Evolutionary conservation across 2,113 vertebrate genomes (phyloP).

Genomic region (Cinclus cinclus): DNA sequence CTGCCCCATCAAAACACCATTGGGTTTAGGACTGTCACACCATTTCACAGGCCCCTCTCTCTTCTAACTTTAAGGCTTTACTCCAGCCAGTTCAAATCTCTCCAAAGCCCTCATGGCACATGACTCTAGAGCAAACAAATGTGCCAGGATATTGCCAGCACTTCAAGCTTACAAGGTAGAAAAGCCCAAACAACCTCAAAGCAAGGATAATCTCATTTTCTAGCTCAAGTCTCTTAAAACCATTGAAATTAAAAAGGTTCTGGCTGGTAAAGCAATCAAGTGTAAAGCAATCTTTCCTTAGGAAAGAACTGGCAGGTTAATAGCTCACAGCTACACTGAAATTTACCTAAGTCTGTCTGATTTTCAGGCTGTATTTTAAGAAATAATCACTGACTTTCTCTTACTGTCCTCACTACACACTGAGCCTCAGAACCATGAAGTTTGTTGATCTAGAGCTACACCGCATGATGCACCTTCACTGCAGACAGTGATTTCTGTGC

Average conservation of each 20-base stretch:
- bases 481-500: background rate
- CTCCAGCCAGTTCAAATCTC: background rate
- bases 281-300: background rate
- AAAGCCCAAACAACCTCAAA: background rate
- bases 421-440: background rate
- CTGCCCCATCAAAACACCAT: accelerated
- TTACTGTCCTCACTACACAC: background rate
- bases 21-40: background rate
- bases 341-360: background rate
- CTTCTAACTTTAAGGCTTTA: background rate
- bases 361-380: background rate
- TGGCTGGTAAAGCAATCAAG: background rate
- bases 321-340: background rate
- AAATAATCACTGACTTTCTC: background rate
- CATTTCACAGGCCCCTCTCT: background rate
- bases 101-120: background rate
- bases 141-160: background rate
- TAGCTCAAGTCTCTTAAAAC: background rate
- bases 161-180: background rate
- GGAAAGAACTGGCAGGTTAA: background rate
- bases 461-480: background rate
- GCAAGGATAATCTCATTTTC: background rate
- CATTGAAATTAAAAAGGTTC: background rate
- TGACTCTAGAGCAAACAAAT: background rate
- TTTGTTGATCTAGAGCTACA: background rate